Percentiles rank a stretch among this genome's conserved stretches.
These are phyloP conservation scores for Rutilus rutilus DNA, from an alignment of 2,113 vertebrate species.

Conservation along the genomic window DNA sequence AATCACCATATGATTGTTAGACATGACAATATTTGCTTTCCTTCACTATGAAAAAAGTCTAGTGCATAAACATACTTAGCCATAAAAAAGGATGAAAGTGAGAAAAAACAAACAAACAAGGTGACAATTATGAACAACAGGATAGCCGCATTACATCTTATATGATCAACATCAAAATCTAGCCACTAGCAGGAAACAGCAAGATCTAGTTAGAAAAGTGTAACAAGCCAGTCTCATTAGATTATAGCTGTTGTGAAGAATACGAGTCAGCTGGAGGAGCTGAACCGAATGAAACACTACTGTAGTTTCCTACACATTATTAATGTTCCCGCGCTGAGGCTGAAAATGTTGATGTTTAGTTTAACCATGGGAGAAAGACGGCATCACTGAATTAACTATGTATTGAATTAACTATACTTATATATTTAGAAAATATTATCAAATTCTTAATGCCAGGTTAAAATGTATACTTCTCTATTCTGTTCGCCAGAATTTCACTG, in stretches of 20 bases:
- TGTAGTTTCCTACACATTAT: not conserved
- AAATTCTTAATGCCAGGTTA: no score
- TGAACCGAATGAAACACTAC: not conserved
- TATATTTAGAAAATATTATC: no score
- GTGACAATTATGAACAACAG: not conserved
- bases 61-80: not conserved
- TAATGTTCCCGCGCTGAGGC: not conserved
- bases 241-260: conserved; percentile 1
- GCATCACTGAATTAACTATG: not conserved
- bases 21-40: not conserved
- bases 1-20: not conserved
- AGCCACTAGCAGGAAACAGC: not conserved
- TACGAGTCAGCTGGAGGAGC: not conserved
- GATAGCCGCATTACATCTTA: not conserved
- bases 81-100: not conserved
- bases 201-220: not conserved
- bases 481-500: no score
- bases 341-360: conserved; percentile 1
- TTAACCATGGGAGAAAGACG: not conserved
- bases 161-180: conserved; percentile 2
- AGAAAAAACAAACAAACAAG: not conserved
- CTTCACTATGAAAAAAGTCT: not conserved
- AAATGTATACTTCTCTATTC: no score
- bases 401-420: not conserved
- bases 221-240: conserved; percentile 10